Conservation (phyloP, 2,113 vertebrate species). For the Pteruthius melanotis region DNA sequence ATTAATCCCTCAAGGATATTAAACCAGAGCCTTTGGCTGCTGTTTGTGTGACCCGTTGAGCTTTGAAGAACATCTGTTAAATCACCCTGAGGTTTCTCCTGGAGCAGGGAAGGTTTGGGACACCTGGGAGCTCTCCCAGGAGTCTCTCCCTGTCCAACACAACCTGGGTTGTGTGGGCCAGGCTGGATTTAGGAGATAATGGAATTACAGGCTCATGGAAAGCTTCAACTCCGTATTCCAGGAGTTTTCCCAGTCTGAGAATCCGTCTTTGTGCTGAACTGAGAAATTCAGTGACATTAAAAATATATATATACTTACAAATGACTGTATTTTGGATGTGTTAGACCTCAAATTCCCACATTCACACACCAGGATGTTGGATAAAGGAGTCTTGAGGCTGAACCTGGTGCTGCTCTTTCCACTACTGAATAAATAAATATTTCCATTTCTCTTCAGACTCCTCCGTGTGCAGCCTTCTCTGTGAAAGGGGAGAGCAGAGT, state of each 20-base stretch:
- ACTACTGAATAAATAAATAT: neutral
- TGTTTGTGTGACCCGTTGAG: too few relatives aligned
- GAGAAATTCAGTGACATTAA: neutral
- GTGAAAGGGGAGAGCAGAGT: neutral
- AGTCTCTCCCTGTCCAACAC: neutral
- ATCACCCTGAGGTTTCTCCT: fast-evolving
- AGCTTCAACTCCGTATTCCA: fast-evolving
- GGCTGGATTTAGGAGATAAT: neutral
- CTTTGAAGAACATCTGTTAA: fast-evolving
- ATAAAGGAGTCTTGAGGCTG: neutral
- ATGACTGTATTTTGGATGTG: fast-evolving
- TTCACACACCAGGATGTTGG: neutral
- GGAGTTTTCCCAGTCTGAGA: neutral
- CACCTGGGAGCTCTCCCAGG: neutral
- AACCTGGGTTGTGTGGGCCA: neutral
- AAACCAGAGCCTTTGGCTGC: neutral
- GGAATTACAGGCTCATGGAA: neutral
- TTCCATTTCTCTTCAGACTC: neutral
- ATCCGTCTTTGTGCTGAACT: neutral
- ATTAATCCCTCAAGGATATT: neutral
- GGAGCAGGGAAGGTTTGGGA: fast-evolving
- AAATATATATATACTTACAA: neutral
- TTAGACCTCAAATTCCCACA: neutral
- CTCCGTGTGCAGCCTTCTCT: neutral
- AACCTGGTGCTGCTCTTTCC: neutral